These are phyloP conservation scores for Chascanopsetta lugubris DNA, from an alignment of 2,113 vertebrate genomes.

Conservation along the genomic window DNA sequence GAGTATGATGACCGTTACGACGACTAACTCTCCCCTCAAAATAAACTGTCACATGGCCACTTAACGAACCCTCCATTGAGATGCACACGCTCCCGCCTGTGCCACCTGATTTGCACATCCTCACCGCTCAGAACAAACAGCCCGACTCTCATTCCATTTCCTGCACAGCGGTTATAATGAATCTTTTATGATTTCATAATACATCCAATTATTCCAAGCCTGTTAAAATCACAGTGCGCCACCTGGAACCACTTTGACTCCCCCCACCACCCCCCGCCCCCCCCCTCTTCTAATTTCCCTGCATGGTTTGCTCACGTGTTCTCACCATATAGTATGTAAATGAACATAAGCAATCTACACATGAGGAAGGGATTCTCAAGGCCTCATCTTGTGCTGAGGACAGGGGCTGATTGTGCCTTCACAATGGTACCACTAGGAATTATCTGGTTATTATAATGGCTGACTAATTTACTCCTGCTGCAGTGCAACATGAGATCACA, in stretches of 20 bases:
- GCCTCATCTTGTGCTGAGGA: constrained; percentile 10
- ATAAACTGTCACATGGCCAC: constrained; percentile 40
- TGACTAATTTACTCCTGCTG: constrained; percentile 14
- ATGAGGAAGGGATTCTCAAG: constrained; percentile 29
- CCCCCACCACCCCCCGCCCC: too few relatives aligned
- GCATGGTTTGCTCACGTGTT: constrained; percentile 62
- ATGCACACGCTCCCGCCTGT: constrained; percentile 23
- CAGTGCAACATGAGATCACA: constrained; percentile 10
- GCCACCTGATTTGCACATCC: constrained; percentile 52
- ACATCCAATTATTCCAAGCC: constrained; percentile 72
- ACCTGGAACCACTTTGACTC: constrained; percentile 77
- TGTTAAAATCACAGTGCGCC: constrained; percentile 73
- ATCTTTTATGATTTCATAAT: constrained; percentile 80
- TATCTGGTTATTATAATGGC: constrained; percentile 13
- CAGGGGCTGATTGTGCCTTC: constrained; percentile 8
- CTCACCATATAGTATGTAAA: constrained; percentile 63
- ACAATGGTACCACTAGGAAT: constrained; percentile 18
- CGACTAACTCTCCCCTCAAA: constrained; percentile 20
- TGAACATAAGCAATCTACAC: constrained; percentile 52
- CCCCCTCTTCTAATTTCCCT: constrained; percentile 63
- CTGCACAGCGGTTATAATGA: constrained; percentile 67
- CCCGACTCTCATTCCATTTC: constrained; percentile 65
- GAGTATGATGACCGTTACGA: constrained; percentile 17
- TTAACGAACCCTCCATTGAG: constrained; percentile 20
- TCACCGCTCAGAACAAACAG: constrained; percentile 59